Evolutionary conservation across 2,888 invertebrate species (phyloP).

Genomic region (Ceratothoa steindachneri): DNA sequence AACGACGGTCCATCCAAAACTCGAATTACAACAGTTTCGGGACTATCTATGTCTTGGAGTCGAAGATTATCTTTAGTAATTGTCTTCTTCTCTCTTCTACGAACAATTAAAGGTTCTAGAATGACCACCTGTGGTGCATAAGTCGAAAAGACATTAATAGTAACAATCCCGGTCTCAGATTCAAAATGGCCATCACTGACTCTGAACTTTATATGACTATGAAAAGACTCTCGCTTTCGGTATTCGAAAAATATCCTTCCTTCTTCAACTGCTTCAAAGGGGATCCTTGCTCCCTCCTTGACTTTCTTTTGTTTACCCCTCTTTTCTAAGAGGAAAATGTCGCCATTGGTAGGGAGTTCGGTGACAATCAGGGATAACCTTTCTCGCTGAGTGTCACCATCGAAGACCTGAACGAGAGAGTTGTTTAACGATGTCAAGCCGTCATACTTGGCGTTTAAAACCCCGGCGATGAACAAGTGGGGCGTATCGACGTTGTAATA

Average conservation of each 20-base stretch:
- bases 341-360: constrained; percentile 37
- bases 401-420: constrained; percentile 29
- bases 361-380: constrained; percentile 18
- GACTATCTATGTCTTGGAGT: constrained; percentile 35
- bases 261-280: constrained; percentile 22
- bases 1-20: constrained; percentile 30
- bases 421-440: constrained; percentile 23
- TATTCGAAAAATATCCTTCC: constrained; percentile 27
- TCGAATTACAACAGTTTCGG: constrained; percentile 30
- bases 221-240: constrained; percentile 19
- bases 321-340: constrained; percentile 19
- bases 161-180: constrained; percentile 19
- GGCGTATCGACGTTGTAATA: constrained; percentile 29
- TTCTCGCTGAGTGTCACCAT: constrained; percentile 29
- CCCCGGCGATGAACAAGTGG: constrained; percentile 15
- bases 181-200: constrained; percentile 31
- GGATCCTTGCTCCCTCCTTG: not conserved
- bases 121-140: constrained; percentile 27
- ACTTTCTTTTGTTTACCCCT: not conserved
- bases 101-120: constrained; percentile 33
- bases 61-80: constrained; percentile 20
- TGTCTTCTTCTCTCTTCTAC: constrained; percentile 17
- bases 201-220: constrained; percentile 29
- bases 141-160: constrained; percentile 33
- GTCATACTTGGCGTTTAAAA: constrained; percentile 32